phyloP scores from a whole-genome alignment of 1,140 invertebrate genomes.

The Elysia chlorotica region DNA sequence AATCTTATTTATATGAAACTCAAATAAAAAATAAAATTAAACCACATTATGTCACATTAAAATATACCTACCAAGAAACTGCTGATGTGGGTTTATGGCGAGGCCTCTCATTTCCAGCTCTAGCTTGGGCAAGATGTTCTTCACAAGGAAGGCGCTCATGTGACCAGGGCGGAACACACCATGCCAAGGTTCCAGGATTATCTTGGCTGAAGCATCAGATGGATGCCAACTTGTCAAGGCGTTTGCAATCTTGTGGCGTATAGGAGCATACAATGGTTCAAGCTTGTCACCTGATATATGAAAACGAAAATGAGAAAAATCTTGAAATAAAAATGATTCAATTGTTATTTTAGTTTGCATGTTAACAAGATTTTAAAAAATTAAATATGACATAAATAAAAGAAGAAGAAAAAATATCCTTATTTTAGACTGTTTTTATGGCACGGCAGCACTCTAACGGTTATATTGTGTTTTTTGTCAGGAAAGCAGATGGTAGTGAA shows the following conservation, averaged over 20 bases:
- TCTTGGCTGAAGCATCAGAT: conserved; percentile 85
- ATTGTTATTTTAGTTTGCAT: too few species aligned
- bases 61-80: conserved; percentile 71
- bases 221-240: conserved; percentile 86
- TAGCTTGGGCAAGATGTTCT: conserved; percentile 87
- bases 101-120: conserved; percentile 67
- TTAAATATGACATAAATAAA: too few species aligned
- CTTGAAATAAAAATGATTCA: too few species aligned
- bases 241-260: conserved; percentile 86
- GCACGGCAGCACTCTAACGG: too few species aligned
- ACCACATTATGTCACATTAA: background rate
- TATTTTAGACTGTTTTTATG: too few species aligned
- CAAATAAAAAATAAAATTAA: background rate
- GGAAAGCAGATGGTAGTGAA: too few species aligned
- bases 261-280: conserved; percentile 81
- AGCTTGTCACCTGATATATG: conserved; percentile 67
- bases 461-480: too few species aligned
- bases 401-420: too few species aligned
- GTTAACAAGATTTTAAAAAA: too few species aligned
- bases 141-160: conserved; percentile 83
- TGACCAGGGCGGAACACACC: conserved; percentile 80
- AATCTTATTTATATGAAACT: too few species aligned
- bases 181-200: conserved; percentile 94
- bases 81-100: conserved; percentile 84
- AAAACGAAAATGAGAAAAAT: background rate